Evolutionary conservation across 2,113 vertebrate species (phyloP), one percentile per base, ranked within the genome.

Genomic region (Bombycilla garrulus): DNA sequence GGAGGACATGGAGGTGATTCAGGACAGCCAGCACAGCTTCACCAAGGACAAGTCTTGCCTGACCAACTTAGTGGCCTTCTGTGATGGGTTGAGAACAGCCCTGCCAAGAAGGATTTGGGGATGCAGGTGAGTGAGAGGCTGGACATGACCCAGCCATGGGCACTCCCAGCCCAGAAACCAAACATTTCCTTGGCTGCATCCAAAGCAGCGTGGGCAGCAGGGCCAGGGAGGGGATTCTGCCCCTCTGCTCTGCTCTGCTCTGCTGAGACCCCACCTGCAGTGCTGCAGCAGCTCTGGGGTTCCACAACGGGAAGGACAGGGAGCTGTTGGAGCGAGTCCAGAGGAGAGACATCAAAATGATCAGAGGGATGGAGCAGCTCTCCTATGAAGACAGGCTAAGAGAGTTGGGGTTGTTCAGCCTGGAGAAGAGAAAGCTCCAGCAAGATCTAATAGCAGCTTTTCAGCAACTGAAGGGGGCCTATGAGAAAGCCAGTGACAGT

Each of bases 31-130:
- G 21, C 42, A 64, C 0, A 0, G 23, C 44, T 65, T 22, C 36
- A 57, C 31, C 44, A 57, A 28, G 10, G 33, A 10, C 51, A 51
- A 24, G 10, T 44, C 33, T 44, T 36, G 5, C 58, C 22, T 33
- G 31, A 57, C 36, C 48, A 57, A 3, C 3, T 22, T 7, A 23
- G 1, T 65, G 31, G 11, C 25, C 26, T 57, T 44, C 44, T 44
- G 21, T 50, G 36, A 22, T 28, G 33, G 31, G 16, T 8, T 42
- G 19, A 65, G 40, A 54, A 0, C 26, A 66, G 22, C 8, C 6
- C 8, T 21, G 12, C 4, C 0, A 0, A 31, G 19, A 18, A 36
- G 33, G 12, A 1, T 12, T 54, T 42, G 25, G 12, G 12, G 15
- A 4, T 73, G 12, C 38, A 18, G 60, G 5, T n/a, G 16, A 6